A percentile compares a stretch with the other conserved stretches of the same genome.
Evolutionary conservation across 2,113 vertebrate species (phyloP).

Genomic region (Triplophysa siluroides): DNA sequence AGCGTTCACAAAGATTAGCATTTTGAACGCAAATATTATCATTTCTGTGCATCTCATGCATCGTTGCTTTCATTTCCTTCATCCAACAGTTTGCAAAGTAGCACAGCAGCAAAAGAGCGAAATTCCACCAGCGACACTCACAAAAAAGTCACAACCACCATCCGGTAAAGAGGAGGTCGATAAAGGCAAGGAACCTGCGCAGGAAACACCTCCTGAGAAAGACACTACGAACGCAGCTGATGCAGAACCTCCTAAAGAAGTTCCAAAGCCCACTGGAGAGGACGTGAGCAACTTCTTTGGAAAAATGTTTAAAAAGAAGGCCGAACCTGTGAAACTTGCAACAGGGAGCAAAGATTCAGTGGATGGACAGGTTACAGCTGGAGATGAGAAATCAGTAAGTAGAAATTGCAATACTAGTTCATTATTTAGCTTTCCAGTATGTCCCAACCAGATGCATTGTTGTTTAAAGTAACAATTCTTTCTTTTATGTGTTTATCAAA

Average conservation of each 20-base stretch:
- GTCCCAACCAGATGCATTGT: no score
- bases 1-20: background rate
- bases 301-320: slow-evolving; percentile 77
- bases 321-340: slow-evolving; percentile 49
- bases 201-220: slow-evolving; percentile 48
- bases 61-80: slow-evolving; percentile 1
- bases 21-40: background rate
- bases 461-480: no score
- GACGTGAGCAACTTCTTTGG: slow-evolving; percentile 70
- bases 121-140: slow-evolving; percentile 58
- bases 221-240: slow-evolving; percentile 56
- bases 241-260: slow-evolving; percentile 33
- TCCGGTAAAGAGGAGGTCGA: slow-evolving; percentile 59
- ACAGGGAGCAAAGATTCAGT: background rate
- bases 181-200: slow-evolving; percentile 57
- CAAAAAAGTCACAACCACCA: slow-evolving; percentile 57
- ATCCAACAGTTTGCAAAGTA: slow-evolving; percentile 66
- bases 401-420: background rate
- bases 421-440: background rate
- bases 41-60: background rate
- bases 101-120: slow-evolving; percentile 62
- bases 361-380: background rate
- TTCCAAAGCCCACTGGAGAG: slow-evolving; percentile 10
- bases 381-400: slow-evolving; percentile 50
- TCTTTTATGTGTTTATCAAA: no score